Percentiles rank a stretch among this genome's conserved stretches.
phyloP scores from a whole-genome alignment of 2,797 vertebrate genomes.

The Heliangelus exortis region DNA sequence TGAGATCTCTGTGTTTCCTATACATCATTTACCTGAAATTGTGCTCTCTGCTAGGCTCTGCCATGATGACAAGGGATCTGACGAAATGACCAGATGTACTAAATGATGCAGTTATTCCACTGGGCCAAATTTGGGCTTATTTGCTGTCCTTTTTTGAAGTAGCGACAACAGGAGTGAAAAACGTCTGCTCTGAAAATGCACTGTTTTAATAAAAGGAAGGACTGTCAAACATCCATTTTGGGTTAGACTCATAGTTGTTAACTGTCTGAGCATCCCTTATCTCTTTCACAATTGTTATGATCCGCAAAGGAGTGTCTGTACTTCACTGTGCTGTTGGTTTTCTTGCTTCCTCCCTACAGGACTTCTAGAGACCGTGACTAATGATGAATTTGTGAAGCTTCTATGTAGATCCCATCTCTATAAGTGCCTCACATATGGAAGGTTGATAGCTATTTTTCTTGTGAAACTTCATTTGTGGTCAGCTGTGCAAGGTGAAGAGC shows the following conservation, averaged over 20 bases:
- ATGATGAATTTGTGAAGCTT: constrained; percentile 9
- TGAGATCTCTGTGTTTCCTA: constrained; percentile 62
- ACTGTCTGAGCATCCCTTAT: not conserved
- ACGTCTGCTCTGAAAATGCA: constrained; percentile 4
- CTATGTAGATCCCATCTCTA: not conserved
- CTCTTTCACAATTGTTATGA: not conserved
- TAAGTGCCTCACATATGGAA: not conserved
- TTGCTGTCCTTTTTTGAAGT: constrained; percentile 59
- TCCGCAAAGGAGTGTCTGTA: not conserved
- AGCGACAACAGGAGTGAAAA: not conserved
- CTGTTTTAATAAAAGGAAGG: constrained; percentile 31
- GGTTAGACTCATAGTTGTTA: not conserved
- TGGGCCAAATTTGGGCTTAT: constrained; percentile 58
- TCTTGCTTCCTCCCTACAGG: not conserved
- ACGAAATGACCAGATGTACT: constrained; percentile 42
- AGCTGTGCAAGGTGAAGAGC: constrained; percentile 14
- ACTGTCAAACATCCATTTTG: constrained; percentile 13
- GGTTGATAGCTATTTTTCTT: constrained; percentile 12
- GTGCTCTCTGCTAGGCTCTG: constrained; percentile 34
- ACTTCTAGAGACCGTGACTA: not conserved
- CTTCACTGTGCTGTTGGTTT: not conserved
- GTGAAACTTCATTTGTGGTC: constrained; percentile 21
- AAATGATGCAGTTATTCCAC: constrained; percentile 70
- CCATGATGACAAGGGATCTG: constrained; percentile 42
- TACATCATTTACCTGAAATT: constrained; percentile 76